Conservation (phyloP, 2,888 invertebrate genomes). For the Limnephilus lunatus region DNA sequence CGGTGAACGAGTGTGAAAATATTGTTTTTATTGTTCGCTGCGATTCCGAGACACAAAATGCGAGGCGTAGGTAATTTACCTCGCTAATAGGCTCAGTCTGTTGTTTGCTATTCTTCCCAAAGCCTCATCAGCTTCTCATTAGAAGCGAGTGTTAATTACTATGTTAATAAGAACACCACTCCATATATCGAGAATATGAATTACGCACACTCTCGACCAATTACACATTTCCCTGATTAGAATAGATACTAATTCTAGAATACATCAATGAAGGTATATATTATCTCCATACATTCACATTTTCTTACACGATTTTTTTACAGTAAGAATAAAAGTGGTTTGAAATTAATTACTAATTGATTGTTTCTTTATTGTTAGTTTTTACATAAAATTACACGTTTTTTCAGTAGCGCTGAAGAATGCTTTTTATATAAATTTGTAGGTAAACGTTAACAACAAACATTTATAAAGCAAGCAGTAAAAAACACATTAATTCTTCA, state of each 20-base stretch:
- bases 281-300: neutral
- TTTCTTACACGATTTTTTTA: neutral
- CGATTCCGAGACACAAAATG: conserved; percentile 30
- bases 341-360: neutral
- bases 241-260: neutral
- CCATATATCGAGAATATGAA: neutral
- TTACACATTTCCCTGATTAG: neutral
- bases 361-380: neutral
- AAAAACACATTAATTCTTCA: neutral
- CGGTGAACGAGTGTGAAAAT: conserved; percentile 22
- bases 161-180: neutral
- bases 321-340: neutral
- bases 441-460: neutral
- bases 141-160: neutral
- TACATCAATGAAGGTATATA: neutral
- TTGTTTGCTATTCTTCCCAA: conserved; percentile 16
- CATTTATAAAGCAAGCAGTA: neutral
- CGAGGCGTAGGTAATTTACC: conserved; percentile 9
- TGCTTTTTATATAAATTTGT: neutral
- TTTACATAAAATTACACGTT: neutral
- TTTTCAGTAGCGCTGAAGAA: neutral
- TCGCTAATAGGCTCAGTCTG: neutral
- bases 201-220: neutral
- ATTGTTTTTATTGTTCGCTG: conserved; percentile 33
- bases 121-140: conserved; percentile 12